phyloP scores from a whole-genome alignment of 2,113 vertebrate genomes.

The Eulemur rufifrons region DNA sequence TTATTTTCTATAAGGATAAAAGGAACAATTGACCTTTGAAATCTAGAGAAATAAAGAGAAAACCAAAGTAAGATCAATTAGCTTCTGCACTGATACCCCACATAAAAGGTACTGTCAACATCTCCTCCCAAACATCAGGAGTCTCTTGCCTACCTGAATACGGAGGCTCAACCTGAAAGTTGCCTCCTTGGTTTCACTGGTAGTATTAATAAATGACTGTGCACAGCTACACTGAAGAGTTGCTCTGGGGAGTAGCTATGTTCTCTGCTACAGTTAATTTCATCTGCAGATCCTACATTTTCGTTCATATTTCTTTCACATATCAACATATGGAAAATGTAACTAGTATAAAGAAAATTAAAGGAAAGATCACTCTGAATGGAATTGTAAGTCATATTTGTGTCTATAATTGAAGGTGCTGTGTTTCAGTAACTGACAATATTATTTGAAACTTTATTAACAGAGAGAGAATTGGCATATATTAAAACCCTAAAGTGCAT shows the following conservation, averaged over 20 bases:
- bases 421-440: no score
- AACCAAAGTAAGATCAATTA: background rate
- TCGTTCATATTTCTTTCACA: background rate
- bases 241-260: background rate
- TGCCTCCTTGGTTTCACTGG: background rate
- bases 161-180: accelerated
- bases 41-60: background rate
- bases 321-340: background rate
- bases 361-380: background rate
- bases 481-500: background rate
- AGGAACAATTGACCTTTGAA: background rate
- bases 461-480: background rate
- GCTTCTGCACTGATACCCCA: background rate
- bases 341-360: background rate
- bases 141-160: background rate
- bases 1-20: background rate
- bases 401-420: background rate
- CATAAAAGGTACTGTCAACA: accelerated
- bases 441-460: background rate
- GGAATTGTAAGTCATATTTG: background rate
- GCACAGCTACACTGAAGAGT: background rate
- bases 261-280: background rate
- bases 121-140: background rate
- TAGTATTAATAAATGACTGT: background rate
- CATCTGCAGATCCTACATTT: background rate